phyloP scores from a whole-genome alignment of 2,888 invertebrate genomes.

The Caenorhabditis angaria region DNA sequence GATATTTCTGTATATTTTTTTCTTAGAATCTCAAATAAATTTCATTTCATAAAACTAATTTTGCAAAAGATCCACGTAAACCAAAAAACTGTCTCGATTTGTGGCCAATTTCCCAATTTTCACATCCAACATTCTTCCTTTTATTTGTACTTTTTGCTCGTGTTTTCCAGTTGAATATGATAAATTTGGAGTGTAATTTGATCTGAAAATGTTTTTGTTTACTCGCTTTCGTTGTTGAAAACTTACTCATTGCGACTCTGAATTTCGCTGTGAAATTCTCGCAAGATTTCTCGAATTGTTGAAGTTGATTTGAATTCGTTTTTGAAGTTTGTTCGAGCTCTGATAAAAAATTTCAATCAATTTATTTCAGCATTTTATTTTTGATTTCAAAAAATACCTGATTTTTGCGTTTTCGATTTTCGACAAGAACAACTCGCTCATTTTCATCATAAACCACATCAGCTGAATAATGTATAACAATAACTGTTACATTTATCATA shows the following conservation, averaged over 20 bases:
- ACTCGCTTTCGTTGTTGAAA: too few species aligned
- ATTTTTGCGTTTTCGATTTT: too few species aligned
- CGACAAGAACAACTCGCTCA: not conserved
- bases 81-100: slow-evolving; percentile 5
- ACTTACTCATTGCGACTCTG: not conserved
- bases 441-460: not conserved
- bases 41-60: too few species aligned
- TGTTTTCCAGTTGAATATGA: slow-evolving; percentile 1
- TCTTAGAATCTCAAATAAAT: too few species aligned
- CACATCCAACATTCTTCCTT: not conserved
- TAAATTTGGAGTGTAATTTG: not conserved
- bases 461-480: not conserved
- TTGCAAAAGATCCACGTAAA: too few species aligned
- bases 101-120: not conserved
- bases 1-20: too few species aligned
- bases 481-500: not conserved
- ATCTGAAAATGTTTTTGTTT: too few species aligned
- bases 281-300: slow-evolving; percentile 5
- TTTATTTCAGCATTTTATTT: not conserved
- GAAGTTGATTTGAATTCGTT: slow-evolving; percentile 11
- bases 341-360: not conserved
- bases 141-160: not conserved
- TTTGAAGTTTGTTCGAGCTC: slow-evolving; percentile 5
- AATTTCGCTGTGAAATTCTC: slow-evolving; percentile 6
- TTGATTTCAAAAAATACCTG: not conserved